Evolutionary conservation across 2,797 vertebrate species (phyloP).

Genomic region (Heliangelus exortis): DNA sequence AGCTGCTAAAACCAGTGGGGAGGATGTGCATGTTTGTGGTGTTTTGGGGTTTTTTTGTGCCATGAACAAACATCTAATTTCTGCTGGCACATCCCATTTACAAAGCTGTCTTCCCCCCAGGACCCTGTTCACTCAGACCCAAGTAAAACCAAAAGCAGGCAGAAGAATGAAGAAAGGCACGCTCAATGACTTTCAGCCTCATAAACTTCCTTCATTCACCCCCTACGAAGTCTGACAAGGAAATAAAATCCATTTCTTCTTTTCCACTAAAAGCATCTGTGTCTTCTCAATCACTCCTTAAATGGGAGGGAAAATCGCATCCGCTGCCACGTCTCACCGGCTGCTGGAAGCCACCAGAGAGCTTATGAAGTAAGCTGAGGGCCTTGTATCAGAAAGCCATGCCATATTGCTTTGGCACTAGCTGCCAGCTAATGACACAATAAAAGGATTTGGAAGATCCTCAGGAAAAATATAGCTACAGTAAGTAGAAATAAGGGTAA

Average conservation of each 20-base stretch:
- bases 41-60: neutral
- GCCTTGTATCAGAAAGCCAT: neutral
- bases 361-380: neutral
- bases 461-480: neutral
- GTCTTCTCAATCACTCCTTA: constrained; percentile 22
- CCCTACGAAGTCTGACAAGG: neutral
- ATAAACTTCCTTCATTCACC: neutral
- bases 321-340: neutral
- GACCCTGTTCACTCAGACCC: neutral
- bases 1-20: neutral
- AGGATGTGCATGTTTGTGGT: neutral
- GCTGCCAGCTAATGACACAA: constrained; percentile 29
- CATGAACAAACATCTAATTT: neutral
- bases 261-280: constrained; percentile 21
- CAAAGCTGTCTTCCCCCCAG: neutral
- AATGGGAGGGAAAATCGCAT: neutral
- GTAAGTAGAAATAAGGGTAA: neutral
- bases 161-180: neutral
- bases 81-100: neutral
- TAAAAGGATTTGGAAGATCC: neutral
- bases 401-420: neutral
- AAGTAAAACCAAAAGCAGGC: neutral
- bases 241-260: neutral
- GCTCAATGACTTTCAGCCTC: neutral
- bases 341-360: neutral